Evolutionary conservation across 2,113 vertebrate species (phyloP).

Genomic region (Chauna torquata): DNA sequence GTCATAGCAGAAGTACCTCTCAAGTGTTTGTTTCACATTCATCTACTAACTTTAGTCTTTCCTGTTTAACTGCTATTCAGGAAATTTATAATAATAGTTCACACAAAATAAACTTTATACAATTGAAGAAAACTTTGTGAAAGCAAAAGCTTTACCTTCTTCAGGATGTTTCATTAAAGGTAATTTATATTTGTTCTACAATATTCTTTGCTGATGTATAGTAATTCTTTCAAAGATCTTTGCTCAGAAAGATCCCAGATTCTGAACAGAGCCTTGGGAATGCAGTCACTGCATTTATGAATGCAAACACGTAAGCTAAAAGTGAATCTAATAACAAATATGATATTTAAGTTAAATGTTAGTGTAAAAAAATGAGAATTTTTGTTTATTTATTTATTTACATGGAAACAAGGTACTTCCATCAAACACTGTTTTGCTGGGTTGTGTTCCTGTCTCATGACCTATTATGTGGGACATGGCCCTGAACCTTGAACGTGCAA

Average conservation of each 20-base stretch:
- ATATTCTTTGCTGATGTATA: neutral
- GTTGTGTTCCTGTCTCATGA: neutral
- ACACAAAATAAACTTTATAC: neutral
- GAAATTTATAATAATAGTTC: neutral
- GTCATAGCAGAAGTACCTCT: slow-evolving; percentile 6
- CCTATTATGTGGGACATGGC: neutral
- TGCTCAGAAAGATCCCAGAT: neutral
- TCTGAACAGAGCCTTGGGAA: neutral
- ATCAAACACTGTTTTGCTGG: neutral
- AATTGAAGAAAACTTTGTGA: neutral
- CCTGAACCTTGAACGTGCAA: neutral
- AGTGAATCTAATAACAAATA: neutral
- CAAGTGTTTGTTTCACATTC: neutral
- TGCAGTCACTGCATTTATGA: neutral
- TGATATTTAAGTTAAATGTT: neutral
- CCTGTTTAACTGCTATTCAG: neutral
- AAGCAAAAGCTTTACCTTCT: neutral
- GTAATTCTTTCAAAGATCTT: neutral
- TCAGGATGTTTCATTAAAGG: neutral
- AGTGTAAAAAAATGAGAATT: neutral
- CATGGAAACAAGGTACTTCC: neutral
- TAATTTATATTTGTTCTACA: neutral
- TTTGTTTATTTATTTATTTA: neutral
- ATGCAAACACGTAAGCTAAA: neutral
- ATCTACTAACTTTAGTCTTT: slow-evolving; percentile 3